Base-by-base conservation (phyloP, 2,113 vertebrate species). In the Gorsachius goisagi region DNA sequence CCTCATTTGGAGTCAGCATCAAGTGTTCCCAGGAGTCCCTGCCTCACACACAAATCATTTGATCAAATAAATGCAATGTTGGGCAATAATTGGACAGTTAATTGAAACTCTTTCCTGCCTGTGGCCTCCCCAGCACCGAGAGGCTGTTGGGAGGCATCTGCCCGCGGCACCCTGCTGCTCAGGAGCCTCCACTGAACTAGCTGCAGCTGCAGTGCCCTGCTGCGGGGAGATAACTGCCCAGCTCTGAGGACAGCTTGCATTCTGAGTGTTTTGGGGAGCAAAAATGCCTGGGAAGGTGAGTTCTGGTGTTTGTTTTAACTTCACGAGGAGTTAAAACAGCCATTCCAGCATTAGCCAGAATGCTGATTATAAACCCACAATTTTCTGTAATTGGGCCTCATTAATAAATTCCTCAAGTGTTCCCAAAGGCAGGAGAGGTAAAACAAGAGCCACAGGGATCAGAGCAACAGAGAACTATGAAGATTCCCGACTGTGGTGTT, bases 371-470 rank as follows among this genome's bases (percentile, higher is more conserved):
- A 97, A 97, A 90, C 67, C 80, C 90, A 88, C 90, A 92, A 52
- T 93, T 90, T 96, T 96, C 92, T 85, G 37, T 98, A 98, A 98
- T 96, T 98, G 94, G 96, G 80, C 74, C 97, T 98, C 97, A 97
- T 98, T 98, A 98, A 97, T 97, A 97, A 98, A 98, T 98, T 98
- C 97, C 97, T 98, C 89, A 93, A 96, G 94, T 72, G 55, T 96
- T 95, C 80, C 90, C 82, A 97, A 96, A 97, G 87, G 78, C 96
- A 93, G 62, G 45, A 95, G 96, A 97, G 76, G 92, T 96, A 92
- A 95, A 98, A 97, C 58, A 95, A 94, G 93, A 96, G 75, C 93
- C 89, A 92, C 78, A 47, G 91, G 91, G 89, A 95, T 96, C 95
- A 97, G 95, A 96, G 97, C 89, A 92, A 97, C 50, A 30, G 85